Conservation (phyloP, 2,113 vertebrate species). For the Cisticola juncidis region DNA sequence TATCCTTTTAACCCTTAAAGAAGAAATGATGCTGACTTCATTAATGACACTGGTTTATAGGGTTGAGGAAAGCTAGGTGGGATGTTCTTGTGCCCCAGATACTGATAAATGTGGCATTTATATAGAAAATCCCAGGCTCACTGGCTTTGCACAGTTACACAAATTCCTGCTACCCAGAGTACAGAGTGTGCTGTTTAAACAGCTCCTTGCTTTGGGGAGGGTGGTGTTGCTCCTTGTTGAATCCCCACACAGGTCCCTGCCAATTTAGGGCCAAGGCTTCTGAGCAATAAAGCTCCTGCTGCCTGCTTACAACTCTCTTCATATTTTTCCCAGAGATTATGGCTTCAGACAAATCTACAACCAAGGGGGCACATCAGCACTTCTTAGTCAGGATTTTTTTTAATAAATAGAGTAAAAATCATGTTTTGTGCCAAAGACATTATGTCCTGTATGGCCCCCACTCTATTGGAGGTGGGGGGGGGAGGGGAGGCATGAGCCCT, state of each 20-base stretch:
- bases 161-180: constrained; percentile 7
- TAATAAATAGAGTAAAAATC: not conserved
- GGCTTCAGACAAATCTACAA: not conserved
- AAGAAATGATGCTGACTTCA: not conserved
- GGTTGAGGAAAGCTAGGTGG: not conserved
- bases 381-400: not conserved
- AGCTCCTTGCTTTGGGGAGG: not conserved
- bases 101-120: constrained; percentile 5
- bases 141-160: not conserved
- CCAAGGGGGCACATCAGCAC: not conserved
- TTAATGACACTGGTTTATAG: not conserved
- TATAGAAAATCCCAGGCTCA: not conserved
- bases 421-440: not conserved
- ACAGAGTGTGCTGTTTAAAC: constrained; percentile 29
- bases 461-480: not conserved
- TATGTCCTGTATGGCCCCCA: not conserved
- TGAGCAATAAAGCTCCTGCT: not conserved
- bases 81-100: not conserved
- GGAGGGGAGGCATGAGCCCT: not conserved
- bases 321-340: not conserved
- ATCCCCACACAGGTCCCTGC: not conserved
- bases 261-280: not conserved
- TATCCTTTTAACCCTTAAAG: constrained; percentile 46
- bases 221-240: not conserved
- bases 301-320: not conserved